Base-by-base conservation (phyloP, 2,888 invertebrate genomes). In the Adelognathus sp. region DNA sequence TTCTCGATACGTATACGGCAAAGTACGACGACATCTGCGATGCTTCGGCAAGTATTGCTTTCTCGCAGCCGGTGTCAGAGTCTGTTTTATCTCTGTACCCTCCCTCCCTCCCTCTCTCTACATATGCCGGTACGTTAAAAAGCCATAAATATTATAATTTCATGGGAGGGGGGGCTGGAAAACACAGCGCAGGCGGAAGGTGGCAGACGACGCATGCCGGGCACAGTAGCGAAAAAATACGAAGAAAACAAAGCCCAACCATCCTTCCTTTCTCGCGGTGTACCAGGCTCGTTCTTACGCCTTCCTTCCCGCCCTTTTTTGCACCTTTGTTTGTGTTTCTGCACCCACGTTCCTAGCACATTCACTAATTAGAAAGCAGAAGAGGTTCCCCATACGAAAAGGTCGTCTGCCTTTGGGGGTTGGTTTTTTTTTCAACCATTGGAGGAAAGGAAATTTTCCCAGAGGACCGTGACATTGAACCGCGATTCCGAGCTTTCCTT, bases 331-430 rank as follows among this genome's bases (percentile, higher is more conserved):
- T 3, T 36, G 2, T n/a, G 3, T 39, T 39, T 14, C 5, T 39
- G 11, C 14, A 7, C 11, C 11, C 4, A 2, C n/a, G 11, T 0
- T 36, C n/a, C 41, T 56, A 36, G 67, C 73, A 79, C 84, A 85
- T 84, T 86, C 84, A 82, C 84, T 86, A 86, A 86, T 86, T 86
- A 85, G 82, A 86, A 84, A 82, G 69, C 80, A 21, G 50, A 50
- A 3, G 63, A 39, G 39, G 74, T n/a, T n/a, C n/a, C 44, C 60
- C 63, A 52, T 54, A 71, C 64, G 75, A 80, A 81, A 75, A 81
- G 79, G 72, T 77, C 73, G 79, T 50, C 24, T 6, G 18, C 18
- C 11, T 50, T 4, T 50, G n/a, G n/a, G n/a, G n/a, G n/a, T 50
- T 50, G 21, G 21, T 41, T 41, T 14, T 41, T 46, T 50, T 50